phyloP scores from a whole-genome alignment of 2,888 invertebrate genomes.

The Tetrapedia diversipes region DNA sequence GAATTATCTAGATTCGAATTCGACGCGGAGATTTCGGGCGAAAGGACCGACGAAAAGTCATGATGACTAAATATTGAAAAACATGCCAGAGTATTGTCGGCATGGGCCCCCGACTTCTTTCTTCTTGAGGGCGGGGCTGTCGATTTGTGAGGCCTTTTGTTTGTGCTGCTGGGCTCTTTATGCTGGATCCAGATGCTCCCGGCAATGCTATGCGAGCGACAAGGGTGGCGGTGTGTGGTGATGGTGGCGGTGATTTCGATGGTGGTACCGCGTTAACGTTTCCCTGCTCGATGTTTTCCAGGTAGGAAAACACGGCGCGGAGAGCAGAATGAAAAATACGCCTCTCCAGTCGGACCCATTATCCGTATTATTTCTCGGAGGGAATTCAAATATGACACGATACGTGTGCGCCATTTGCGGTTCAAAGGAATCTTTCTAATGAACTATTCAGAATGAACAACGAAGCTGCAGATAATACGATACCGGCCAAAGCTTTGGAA shows the following conservation, averaged over 20 bases:
- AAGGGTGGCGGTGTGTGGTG: constrained; percentile 9
- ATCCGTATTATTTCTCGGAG: background rate
- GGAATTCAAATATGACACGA: background rate
- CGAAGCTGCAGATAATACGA: too few relatives aligned
- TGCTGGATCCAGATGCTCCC: constrained; percentile 67
- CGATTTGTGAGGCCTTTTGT: constrained; percentile 73
- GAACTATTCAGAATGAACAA: background rate
- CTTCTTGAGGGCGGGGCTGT: constrained; percentile 68
- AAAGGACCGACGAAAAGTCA: constrained; percentile 81
- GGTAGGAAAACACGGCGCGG: constrained; percentile 53
- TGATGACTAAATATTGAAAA: constrained; percentile 83
- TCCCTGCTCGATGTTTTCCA: constrained; percentile 41
- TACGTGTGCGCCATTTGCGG: too few relatives aligned
- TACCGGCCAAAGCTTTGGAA: too few relatives aligned
- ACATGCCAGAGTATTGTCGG: constrained; percentile 81
- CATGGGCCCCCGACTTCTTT: constrained; percentile 69
- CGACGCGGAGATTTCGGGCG: constrained; percentile 81
- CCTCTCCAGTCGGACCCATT: constrained; percentile 11
- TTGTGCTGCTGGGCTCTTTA: constrained; percentile 70
- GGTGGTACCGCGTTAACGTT: constrained; percentile 4
- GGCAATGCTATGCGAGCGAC: constrained; percentile 24
- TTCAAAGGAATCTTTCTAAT: background rate
- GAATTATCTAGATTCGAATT: constrained; percentile 83
- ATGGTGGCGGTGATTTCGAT: background rate
- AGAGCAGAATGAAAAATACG: constrained; percentile 46